Evolutionary conservation across 1,140 invertebrate species (phyloP), one percentile per base, ranked within the genome.

Genomic region (Saccostrea echinata): DNA sequence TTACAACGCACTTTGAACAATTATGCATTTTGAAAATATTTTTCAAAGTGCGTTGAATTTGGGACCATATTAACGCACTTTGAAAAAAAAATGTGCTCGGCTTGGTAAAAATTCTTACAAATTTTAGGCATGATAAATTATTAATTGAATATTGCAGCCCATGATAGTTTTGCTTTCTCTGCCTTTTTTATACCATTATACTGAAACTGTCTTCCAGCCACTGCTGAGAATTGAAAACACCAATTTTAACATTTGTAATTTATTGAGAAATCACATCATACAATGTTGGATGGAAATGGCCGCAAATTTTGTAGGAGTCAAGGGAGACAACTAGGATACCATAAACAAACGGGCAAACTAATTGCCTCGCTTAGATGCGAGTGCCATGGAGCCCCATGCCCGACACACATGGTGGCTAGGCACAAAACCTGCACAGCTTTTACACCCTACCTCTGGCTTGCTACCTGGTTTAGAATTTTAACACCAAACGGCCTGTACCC

Each of bases 111-210:
- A n/a, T n/a, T n/a, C n/a, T n/a, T n/a, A n/a, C n/a, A n/a, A n/a
- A n/a, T n/a, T n/a, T n/a, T n/a, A n/a, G n/a, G n/a, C n/a, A n/a
- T n/a, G n/a, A n/a, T n/a, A n/a, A n/a, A n/a, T n/a, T n/a, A n/a
- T n/a, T n/a, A n/a, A n/a, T 30, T 71, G 64, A 71, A 71, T 71
- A 71, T 30, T 71, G 24, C 64, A 71, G 27, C 27, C n/a, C n/a
- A n/a, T 30, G 11, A 71, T 30, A 0, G n/a, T n/a, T 12, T 71
- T 27, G n/a, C 12, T 24, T 68, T 68, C 24, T 68, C 27, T 68
- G n/a, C 64, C 24, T 71, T 33, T n/a, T 27, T 43, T 6, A 43
- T 43, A 43, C 35, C 35, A 43, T 43, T 43, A 43, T 43, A 43
- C 35, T 43, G 35, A n/a, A 6, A 43, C 35, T 43, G 35, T 43